Evolutionary conservation across 2,113 vertebrate genomes (phyloP), one percentile per base, ranked within the genome.

Genomic region (Percopsis transmontana): DNA sequence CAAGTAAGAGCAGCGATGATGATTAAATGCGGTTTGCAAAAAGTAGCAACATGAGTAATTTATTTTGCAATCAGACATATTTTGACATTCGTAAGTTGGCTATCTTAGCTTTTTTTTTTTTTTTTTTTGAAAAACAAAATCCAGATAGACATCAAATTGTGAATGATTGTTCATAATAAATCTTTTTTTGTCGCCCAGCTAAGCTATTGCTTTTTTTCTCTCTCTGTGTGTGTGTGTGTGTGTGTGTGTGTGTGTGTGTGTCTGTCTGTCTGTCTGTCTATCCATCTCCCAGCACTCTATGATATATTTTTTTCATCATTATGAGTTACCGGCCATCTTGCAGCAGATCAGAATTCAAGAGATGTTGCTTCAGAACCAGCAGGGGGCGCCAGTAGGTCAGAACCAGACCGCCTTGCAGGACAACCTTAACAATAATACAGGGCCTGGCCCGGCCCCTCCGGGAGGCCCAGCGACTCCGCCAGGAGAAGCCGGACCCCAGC

Each of bases 301-400:
- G 97, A 96, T 99, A 83, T 99, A 99, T 82, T 99, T 99, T 75
- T 99, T 99, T 92, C 97, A 99, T 66, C 97, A 99, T 87, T 97
- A 98, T 0, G 97, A 99, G 92, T 91, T 99, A 60, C 97, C 97
- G 0, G 97, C 97, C 76, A 98, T 99, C 68, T 91, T 99, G 66
- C 97, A 98, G 87, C 97, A 99, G 91, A 94, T 99, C 84, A 82
- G 97, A 19, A 96, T 99, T 84, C 97, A 99, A 86, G 97, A 99
- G 92, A 92, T 98, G 96, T 85, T 99, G 55, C 86, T 98, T 13
- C 97, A 98, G 91, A 95, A 95, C 73, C 97, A 97, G 58, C 96
- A 96, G 63, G 93, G 91, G 0, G 96, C 93, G 18, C 93, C 95
- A 44, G 92, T 91, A 5, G 15, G 20, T n/a, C 45, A 20, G 16